Conservation (phyloP, 2,797 vertebrate species). For the Thaleichthys pacificus region DNA sequence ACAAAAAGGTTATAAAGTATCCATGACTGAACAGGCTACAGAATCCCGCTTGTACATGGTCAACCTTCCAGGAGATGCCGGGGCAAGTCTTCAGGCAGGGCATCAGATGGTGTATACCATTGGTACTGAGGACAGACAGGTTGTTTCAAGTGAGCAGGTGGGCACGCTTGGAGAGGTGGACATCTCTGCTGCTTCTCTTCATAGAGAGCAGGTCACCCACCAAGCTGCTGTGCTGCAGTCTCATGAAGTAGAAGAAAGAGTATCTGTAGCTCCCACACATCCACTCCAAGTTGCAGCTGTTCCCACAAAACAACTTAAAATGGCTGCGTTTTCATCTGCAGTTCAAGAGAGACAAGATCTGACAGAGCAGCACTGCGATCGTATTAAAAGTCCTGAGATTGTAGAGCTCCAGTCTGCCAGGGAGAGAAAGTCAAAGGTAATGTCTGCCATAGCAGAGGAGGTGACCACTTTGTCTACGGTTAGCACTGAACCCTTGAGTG, state of each 20-base stretch:
- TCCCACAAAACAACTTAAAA: conserved; percentile 70
- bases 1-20: conserved; percentile 75
- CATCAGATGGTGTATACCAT: conserved; percentile 81
- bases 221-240: conserved; percentile 75
- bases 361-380: conserved; percentile 77
- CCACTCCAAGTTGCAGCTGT: conserved; percentile 61
- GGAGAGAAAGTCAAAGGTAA: conserved; percentile 65
- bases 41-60: conserved; percentile 82
- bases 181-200: conserved; percentile 73
- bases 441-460: conserved; percentile 77
- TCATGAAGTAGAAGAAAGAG: conserved; percentile 73
- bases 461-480: conserved; percentile 67
- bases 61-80: conserved; percentile 76
- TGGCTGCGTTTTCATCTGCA: conserved; percentile 71
- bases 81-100: conserved; percentile 46
- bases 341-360: conserved; percentile 76
- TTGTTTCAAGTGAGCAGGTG: conserved; percentile 76
- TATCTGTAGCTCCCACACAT: conserved; percentile 58
- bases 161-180: conserved; percentile 66
- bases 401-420: conserved; percentile 58
- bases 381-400: conserved; percentile 74
- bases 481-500: conserved; percentile 58
- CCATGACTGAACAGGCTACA: conserved; percentile 73
- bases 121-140: conserved; percentile 78
- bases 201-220: conserved; percentile 74